Percentiles rank a stretch among this genome's conserved stretches.
Conservation (phyloP, 2,113 vertebrate genomes). For the Zapornia atra region DNA sequence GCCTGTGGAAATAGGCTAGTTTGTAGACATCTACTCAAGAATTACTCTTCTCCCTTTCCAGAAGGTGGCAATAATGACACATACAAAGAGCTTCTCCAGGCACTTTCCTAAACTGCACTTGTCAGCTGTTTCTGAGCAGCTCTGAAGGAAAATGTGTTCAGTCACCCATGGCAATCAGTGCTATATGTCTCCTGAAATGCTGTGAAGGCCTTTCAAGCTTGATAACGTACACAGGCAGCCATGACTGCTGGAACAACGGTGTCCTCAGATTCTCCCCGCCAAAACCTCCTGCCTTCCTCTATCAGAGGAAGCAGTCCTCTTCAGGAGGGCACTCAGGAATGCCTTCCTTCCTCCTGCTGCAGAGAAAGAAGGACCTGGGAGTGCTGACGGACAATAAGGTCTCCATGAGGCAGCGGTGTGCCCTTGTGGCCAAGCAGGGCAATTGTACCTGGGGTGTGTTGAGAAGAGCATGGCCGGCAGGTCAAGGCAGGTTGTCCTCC, state of each 20-base stretch:
- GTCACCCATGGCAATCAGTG: not conserved
- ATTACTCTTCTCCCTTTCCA: conserved; percentile 39
- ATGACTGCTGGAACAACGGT: not conserved
- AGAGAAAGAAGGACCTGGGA: too few species aligned
- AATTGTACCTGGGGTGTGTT: too few species aligned
- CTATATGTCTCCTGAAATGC: not conserved
- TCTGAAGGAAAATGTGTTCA: conserved; percentile 22
- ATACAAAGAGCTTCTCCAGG: not conserved
- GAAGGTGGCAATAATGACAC: conserved; percentile 79
- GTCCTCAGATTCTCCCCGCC: not conserved
- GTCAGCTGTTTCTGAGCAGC: not conserved
- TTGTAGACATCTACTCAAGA: not conserved
- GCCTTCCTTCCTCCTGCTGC: not conserved
- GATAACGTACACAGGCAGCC: not conserved
- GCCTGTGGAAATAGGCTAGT: not conserved
- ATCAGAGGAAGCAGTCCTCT: not conserved
- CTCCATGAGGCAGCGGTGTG: too few species aligned
- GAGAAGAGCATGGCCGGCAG: too few species aligned
- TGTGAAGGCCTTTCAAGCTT: not conserved
- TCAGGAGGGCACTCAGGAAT: not conserved
- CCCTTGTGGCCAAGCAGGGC: too few species aligned
- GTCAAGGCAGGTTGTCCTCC: too few species aligned
- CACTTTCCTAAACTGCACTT: not conserved
- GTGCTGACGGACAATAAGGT: too few species aligned
- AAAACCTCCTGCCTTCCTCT: not conserved